These are phyloP conservation scores for Crocallis elinguaria DNA, from an alignment of 2,888 invertebrate genomes.

Conservation along the genomic window DNA sequence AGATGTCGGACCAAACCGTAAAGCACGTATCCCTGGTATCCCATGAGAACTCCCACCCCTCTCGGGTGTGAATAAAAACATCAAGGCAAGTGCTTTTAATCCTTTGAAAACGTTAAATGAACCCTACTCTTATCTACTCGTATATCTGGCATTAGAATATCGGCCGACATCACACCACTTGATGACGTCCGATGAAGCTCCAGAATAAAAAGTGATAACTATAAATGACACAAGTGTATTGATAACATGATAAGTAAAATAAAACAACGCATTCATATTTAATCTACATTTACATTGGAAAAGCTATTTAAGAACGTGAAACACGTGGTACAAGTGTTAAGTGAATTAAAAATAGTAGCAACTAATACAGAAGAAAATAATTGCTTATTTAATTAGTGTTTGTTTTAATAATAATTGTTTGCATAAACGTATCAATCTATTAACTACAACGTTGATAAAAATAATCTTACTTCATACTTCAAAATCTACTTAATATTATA, in stretches of 20 bases:
- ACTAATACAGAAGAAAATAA: too few relatives aligned
- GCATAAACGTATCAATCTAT: too few relatives aligned
- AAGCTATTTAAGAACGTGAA: background rate
- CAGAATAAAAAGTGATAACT: conserved; percentile 9
- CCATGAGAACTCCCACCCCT: too few relatives aligned
- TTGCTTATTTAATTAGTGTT: too few relatives aligned
- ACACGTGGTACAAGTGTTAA: background rate
- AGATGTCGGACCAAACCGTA: too few relatives aligned
- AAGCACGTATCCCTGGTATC: too few relatives aligned
- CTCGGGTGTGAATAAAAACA: background rate
- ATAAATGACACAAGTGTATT: conserved; percentile 5
- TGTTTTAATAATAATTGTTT: too few relatives aligned
- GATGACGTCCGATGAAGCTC: conserved; percentile 16
- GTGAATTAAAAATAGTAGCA: too few relatives aligned
- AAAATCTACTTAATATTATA: too few relatives aligned
- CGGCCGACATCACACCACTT: conserved; percentile 22
- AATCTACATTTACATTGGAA: background rate
- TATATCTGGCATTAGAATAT: conserved; percentile 12
- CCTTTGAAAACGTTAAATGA: conserved; percentile 13
- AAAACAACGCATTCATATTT: conserved; percentile 11
- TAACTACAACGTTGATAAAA: too few relatives aligned
- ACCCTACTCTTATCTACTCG: conserved; percentile 7
- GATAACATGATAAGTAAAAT: conserved; percentile 20
- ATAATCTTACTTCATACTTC: too few relatives aligned
- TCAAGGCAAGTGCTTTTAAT: background rate